A percentile compares a stretch with the other conserved stretches of the same genome.
phyloP scores from a whole-genome alignment of 2,797 vertebrate genomes.

The Avahi laniger region DNA sequence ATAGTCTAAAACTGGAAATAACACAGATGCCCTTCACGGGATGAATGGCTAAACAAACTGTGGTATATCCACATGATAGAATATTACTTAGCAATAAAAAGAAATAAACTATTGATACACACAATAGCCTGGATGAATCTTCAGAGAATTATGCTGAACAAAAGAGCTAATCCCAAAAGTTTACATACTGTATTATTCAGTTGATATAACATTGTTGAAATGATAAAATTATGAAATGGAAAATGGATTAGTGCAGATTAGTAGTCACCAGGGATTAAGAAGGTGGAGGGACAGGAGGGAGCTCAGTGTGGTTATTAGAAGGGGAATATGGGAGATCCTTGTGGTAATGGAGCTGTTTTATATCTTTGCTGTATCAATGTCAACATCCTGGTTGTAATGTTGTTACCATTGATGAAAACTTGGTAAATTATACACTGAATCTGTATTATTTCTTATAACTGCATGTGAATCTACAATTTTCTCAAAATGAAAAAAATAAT shows the following conservation, averaged over 20 bases:
- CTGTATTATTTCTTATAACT: neutral
- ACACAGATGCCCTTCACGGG: neutral
- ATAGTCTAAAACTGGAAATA: neutral
- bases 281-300: neutral
- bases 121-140: neutral
- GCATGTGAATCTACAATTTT: neutral
- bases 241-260: neutral
- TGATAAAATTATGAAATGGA: neutral
- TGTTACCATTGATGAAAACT: neutral
- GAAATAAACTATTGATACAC: neutral
- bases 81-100: neutral
- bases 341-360: neutral
- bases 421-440: neutral
- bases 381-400: neutral
- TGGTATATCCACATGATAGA: too few relatives aligned
- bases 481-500: neutral
- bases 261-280: neutral
- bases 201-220: neutral
- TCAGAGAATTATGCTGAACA: neutral
- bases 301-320: neutral
- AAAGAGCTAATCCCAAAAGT: neutral
- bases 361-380: neutral
- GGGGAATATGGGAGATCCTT: neutral
- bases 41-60: neutral
- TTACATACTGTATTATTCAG: neutral